Conservation (phyloP, 1,140 invertebrate genomes). For the Scaptomyza graminum region DNA sequence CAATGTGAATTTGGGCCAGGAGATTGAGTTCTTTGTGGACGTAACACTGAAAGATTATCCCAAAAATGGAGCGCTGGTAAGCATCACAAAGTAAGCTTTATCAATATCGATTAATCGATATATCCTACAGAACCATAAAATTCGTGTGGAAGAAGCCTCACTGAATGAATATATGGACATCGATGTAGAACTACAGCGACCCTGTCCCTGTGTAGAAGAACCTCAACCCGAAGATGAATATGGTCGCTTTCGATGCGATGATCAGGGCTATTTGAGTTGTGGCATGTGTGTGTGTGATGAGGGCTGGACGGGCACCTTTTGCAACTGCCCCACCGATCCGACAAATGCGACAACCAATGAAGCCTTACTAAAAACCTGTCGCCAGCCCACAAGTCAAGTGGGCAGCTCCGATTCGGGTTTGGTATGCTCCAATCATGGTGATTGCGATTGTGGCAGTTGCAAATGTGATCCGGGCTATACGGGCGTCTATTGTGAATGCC, state of each 20-base stretch:
- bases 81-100: slow-evolving; percentile 2
- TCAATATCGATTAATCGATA: neutral
- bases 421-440: slow-evolving; percentile 82
- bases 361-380: slow-evolving; percentile 82
- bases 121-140: slow-evolving; percentile 50
- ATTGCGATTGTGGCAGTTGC: slow-evolving; percentile 85
- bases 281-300: slow-evolving; percentile 86
- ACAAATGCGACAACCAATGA: slow-evolving; percentile 84
- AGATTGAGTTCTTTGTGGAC: slow-evolving; percentile 86
- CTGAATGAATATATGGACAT: slow-evolving; percentile 83
- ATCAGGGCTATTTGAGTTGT: slow-evolving; percentile 85
- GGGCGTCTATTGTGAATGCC: slow-evolving; percentile 85
- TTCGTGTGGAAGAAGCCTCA: slow-evolving; percentile 69
- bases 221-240: slow-evolving; percentile 46
- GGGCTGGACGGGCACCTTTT: slow-evolving; percentile 86
- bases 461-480: slow-evolving; percentile 84
- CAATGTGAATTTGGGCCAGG: slow-evolving; percentile 85
- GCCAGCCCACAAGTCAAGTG: slow-evolving; percentile 69
- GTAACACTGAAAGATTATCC: slow-evolving; percentile 85
- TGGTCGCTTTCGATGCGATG: slow-evolving; percentile 51
- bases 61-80: slow-evolving; percentile 83
- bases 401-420: neutral
- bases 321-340: slow-evolving; percentile 84
- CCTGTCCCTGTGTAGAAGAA: slow-evolving; percentile 69
- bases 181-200: slow-evolving; percentile 74